Percentiles rank a stretch among this genome's conserved stretches.
Evolutionary conservation across 2,113 vertebrate species (phyloP).

Genomic region (Bubalus kerabau): DNA sequence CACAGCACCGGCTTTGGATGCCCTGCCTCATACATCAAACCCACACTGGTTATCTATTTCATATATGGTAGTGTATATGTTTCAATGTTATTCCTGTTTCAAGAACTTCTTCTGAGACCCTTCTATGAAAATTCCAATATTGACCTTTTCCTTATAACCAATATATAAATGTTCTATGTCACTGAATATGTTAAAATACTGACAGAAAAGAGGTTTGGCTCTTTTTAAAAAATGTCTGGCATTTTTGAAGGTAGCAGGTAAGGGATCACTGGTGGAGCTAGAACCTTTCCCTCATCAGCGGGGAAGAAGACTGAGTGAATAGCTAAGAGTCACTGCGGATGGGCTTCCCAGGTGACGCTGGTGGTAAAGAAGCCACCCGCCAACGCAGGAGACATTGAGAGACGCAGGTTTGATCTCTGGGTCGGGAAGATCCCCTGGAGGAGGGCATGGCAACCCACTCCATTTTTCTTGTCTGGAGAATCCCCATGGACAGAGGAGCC

Average conservation of each 20-base stretch:
- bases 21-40: not conserved
- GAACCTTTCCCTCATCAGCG: not conserved
- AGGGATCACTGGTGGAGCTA: not conserved
- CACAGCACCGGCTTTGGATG: not conserved
- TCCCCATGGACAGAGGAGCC: not conserved
- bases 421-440: not conserved
- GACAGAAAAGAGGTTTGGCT: not conserved
- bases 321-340: not conserved
- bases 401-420: fast-evolving
- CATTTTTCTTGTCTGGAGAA: not conserved
- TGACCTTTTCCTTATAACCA: not conserved
- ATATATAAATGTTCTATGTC: not conserved
- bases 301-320: not conserved
- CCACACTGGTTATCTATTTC: not conserved
- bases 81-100: not conserved
- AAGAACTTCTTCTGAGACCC: not conserved
- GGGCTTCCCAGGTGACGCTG: not conserved
- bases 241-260: not conserved
- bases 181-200: not conserved
- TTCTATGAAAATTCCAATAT: not conserved
- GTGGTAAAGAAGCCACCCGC: not conserved
- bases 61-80: not conserved
- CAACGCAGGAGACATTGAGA: not conserved
- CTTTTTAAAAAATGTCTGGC: not conserved
- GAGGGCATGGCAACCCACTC: not conserved